Base-by-base conservation (phyloP, 2,888 invertebrate species). In the Orthosia incerta region DNA sequence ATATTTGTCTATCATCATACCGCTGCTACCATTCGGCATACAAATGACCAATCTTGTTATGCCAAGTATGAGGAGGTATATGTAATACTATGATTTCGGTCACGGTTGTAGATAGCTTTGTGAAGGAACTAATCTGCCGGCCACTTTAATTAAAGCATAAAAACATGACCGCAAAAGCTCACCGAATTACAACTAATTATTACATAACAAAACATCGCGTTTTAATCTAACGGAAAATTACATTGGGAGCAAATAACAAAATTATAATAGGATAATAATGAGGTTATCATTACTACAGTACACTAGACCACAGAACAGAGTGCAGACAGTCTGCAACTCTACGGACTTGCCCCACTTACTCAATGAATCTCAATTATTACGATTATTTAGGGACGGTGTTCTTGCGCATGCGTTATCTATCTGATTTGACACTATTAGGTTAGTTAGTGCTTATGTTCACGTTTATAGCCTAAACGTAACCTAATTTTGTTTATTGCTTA, bases 211-310 rank as follows among this genome's bases (percentile, higher is more conserved):
- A 74, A 71, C 74, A 76, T n/a, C n/a, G n/a, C n/a, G 63, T 53
- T 72, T 76, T 80, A 87, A 88, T 76, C 83, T 85, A 82, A 86
- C 85, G 91, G 93, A 93, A 93, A 92, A 91, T 93, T 89, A 91
- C 90, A 88, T 87, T 80, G 87, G 87, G 88, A 88, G 88, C 90
- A 91, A 90, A 91, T 90, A 91, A 88, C 90, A 87, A 80, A 91
- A 88, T 82, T 82, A 79, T 89, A 91, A 90, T 89, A 89, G 92
- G 92, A 91, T 93, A 91, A 89, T 89, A 92, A 91, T 89, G 90
- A 92, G 92, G 93, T 93, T 93, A 93, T 92, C 91, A 84, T 89
- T 82, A 88, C 76, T 83, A 86, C 80, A 77, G 76, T 80, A 84
- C 51, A 84, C 83, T 83, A 84, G 83, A 87, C 86, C 84, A 86